Evolutionary conservation across 2,113 vertebrate species (phyloP).

Genomic region (Bettongia penicillata): DNA sequence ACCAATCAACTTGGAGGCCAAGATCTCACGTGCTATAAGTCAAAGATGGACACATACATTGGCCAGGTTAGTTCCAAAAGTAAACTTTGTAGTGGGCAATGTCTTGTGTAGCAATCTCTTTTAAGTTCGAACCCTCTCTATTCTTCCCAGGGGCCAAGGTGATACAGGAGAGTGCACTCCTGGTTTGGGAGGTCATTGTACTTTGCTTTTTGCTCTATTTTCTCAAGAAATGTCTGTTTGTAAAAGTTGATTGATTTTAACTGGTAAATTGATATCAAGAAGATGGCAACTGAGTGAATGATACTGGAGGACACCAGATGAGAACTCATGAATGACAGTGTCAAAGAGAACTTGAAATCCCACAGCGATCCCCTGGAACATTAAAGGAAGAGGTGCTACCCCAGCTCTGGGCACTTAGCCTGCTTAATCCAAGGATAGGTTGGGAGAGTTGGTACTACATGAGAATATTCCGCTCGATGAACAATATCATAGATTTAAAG

Average conservation of each 20-base stretch:
- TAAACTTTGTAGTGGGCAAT: background rate
- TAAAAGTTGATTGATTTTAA: background rate
- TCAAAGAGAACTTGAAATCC: background rate
- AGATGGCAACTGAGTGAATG: background rate
- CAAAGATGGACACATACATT: background rate
- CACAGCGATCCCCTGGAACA: background rate
- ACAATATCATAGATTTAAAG: background rate
- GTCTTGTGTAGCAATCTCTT: background rate
- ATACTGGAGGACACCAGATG: background rate
- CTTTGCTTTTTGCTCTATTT: background rate
- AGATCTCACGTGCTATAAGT: background rate
- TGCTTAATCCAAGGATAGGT: background rate
- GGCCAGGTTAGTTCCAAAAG: background rate
- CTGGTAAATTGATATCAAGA: background rate
- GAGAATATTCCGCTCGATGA: background rate
- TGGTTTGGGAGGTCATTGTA: background rate
- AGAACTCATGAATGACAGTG: background rate
- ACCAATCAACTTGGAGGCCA: background rate
- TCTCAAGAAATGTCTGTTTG: background rate
- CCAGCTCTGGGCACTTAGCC: background rate
- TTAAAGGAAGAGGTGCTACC: background rate
- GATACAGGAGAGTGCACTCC: background rate
- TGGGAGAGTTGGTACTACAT: background rate
- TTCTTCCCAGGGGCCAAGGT: background rate
- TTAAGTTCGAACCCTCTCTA: background rate